phyloP scores from a whole-genome alignment of 2,888 invertebrate species.

The Calliphora vomitoria region DNA sequence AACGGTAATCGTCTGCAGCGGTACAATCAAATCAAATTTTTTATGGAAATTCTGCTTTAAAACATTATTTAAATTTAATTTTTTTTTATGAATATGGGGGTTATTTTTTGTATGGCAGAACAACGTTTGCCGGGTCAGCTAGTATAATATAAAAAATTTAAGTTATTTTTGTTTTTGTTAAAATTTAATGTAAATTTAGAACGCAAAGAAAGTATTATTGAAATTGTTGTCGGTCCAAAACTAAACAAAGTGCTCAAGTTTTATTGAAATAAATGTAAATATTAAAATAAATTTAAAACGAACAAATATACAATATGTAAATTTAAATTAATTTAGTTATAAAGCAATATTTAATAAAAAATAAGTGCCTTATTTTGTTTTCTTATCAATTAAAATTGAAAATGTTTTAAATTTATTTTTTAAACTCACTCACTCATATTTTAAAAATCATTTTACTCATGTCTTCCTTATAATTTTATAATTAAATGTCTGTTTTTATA shows the following conservation, averaged over 20 bases:
- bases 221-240: constrained; percentile 65
- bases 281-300: constrained; percentile 32
- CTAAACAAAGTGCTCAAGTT: constrained; percentile 69
- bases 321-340: constrained; percentile 11
- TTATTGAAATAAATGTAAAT: constrained; percentile 64
- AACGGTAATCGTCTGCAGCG: too few species aligned
- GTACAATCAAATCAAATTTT: too few species aligned
- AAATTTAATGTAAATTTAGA: constrained; percentile 21
- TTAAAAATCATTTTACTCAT: neutral
- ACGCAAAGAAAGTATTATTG: constrained; percentile 70
- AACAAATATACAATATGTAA: constrained; percentile 15
- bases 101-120: too few species aligned
- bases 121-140: too few species aligned
- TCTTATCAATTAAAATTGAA: constrained; percentile 15
- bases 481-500: neutral
- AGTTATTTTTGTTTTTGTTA: constrained; percentile 35
- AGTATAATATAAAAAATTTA: too few species aligned
- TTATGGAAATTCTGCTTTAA: too few species aligned
- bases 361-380: constrained; percentile 52
- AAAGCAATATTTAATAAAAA: constrained; percentile 22
- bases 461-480: constrained; percentile 29
- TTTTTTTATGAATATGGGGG: too few species aligned
- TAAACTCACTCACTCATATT: neutral
- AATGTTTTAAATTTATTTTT: neutral
- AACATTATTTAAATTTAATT: too few species aligned